Evolutionary conservation across 2,888 invertebrate genomes (phyloP).

Genomic region (Seira musarum): DNA sequence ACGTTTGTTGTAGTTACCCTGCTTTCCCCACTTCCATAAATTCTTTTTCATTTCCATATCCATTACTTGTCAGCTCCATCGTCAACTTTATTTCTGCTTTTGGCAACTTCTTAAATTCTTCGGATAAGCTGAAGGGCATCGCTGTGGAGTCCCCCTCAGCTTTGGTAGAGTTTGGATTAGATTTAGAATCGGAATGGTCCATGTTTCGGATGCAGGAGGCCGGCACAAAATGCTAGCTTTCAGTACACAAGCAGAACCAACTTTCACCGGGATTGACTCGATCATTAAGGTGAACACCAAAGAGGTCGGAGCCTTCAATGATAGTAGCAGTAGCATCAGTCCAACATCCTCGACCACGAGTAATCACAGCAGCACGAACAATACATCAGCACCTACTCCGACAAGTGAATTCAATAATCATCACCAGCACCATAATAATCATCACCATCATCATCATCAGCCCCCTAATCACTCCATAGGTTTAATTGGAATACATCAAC

Average conservation of each 20-base stretch:
- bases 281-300: constrained; percentile 61
- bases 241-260: constrained; percentile 61
- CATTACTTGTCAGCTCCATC: too few species aligned
- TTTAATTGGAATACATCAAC: constrained; percentile 43
- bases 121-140: too few species aligned
- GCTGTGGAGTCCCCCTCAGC: too few species aligned
- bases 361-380: constrained; percentile 28
- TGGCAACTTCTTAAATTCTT: too few species aligned
- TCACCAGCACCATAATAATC: not conserved
- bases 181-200: constrained; percentile 66
- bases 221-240: constrained; percentile 70
- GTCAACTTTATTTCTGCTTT: too few species aligned
- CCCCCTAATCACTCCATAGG: constrained; percentile 10
- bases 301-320: constrained; percentile 52
- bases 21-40: too few species aligned
- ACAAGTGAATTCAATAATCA: too few species aligned
- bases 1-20: too few species aligned
- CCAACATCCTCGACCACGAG: constrained; percentile 41
- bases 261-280: constrained; percentile 62
- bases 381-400: constrained; percentile 17
- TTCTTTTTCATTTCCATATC: too few species aligned
- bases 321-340: constrained; percentile 30
- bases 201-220: constrained; percentile 67
- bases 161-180: too few species aligned
- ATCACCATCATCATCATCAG: not conserved